A percentile compares a stretch with the other conserved stretches of the same genome.
Evolutionary conservation across 2,797 vertebrate species (phyloP).

Genomic region (Anabas testudineus): DNA sequence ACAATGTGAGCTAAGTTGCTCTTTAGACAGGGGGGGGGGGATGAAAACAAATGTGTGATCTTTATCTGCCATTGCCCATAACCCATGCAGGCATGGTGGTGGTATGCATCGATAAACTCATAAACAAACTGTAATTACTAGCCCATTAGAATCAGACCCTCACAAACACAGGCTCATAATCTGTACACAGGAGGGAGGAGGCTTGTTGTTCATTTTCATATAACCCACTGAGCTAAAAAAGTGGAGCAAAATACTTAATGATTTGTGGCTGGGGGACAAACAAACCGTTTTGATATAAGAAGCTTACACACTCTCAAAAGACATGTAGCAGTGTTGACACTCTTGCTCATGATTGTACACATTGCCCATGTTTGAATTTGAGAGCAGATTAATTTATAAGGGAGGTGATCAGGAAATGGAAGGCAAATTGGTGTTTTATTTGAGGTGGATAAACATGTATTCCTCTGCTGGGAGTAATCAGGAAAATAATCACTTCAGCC

Average conservation of each 20-base stretch:
- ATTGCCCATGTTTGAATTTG: slow-evolving; percentile 61
- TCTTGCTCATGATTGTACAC: slow-evolving; percentile 52
- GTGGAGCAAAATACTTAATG: slow-evolving; percentile 81
- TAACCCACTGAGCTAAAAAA: slow-evolving; percentile 77
- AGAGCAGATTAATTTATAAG: slow-evolving; percentile 64
- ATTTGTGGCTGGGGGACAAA: slow-evolving; percentile 81
- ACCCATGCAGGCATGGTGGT: slow-evolving; percentile 76
- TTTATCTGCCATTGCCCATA: slow-evolving; percentile 79
- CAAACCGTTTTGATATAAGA: slow-evolving; percentile 79
- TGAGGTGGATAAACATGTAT: slow-evolving; percentile 71
- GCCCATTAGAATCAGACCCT: slow-evolving; percentile 82
- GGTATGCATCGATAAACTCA: slow-evolving; percentile 84
- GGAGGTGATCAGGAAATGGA: slow-evolving; percentile 68
- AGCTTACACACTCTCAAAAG: slow-evolving; percentile 79
- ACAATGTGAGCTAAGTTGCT: slow-evolving; percentile 69
- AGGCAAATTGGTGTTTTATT: slow-evolving; percentile 69
- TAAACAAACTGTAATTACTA: slow-evolving; percentile 86
- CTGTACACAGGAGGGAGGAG: slow-evolving; percentile 79
- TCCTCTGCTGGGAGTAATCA: slow-evolving; percentile 70
- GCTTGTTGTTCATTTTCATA: slow-evolving; percentile 78
- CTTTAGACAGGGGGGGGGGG: slow-evolving; percentile 57
- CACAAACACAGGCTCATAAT: slow-evolving; percentile 81
- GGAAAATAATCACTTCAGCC: slow-evolving; percentile 65
- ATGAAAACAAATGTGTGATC: slow-evolving; percentile 72
- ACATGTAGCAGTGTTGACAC: slow-evolving; percentile 65